Evolutionary conservation across 2,888 invertebrate species (phyloP).

Genomic region (Temnothorax unifasciatus): DNA sequence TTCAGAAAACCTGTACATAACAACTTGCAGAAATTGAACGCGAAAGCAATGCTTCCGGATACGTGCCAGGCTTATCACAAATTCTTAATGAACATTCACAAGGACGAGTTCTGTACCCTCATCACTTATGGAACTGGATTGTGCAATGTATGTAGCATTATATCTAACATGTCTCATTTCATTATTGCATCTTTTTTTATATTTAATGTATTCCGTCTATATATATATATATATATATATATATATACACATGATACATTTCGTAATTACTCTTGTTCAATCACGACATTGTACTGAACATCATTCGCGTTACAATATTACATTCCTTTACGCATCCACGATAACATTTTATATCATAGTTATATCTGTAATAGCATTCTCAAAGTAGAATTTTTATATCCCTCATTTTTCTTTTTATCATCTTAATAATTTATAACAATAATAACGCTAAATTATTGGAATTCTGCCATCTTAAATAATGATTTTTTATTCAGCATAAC

Average conservation of each 20-base stretch:
- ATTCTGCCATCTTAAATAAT: background rate
- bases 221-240: too few relatives aligned
- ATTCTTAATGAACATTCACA: background rate
- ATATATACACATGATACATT: background rate
- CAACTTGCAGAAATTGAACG: conserved; percentile 20
- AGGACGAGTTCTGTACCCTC: conserved; percentile 34
- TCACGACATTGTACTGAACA: background rate
- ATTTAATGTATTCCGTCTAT: background rate
- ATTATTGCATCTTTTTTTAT: background rate
- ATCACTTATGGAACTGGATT: conserved; percentile 6
- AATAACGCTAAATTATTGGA: background rate
- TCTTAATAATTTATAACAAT: background rate
- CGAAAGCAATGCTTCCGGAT: background rate
- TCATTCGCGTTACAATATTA: background rate
- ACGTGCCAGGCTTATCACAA: background rate
- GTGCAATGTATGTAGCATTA: conserved; percentile 20
- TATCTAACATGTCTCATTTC: background rate
- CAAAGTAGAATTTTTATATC: background rate
- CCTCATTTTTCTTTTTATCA: background rate
- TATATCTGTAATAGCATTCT: background rate
- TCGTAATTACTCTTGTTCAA: background rate
- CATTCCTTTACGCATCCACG: background rate
- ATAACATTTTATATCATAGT: background rate
- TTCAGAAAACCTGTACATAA: background rate
- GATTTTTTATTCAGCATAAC: background rate